Percentiles rank a stretch among this genome's conserved stretches.
Conservation (phyloP, 2,888 invertebrate genomes). For the Seira ritae region DNA sequence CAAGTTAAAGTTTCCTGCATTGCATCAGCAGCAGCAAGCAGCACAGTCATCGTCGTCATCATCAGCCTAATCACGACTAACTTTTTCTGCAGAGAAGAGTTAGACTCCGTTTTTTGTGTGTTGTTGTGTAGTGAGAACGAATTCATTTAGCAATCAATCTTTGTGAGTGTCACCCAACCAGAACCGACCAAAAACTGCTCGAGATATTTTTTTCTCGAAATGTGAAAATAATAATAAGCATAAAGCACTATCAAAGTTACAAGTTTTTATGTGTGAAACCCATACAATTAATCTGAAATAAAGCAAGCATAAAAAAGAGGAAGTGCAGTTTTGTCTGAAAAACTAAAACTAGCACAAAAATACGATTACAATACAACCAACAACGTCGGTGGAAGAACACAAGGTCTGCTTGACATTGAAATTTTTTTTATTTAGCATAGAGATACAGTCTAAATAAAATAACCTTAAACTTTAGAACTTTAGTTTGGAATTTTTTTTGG, state of each 20-base stretch:
- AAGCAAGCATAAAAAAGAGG: constrained; percentile 4
- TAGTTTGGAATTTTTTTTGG: constrained; percentile 9
- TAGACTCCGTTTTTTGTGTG: constrained; percentile 17
- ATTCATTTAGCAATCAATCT: constrained; percentile 10
- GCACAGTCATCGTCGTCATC: no score
- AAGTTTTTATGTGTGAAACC: neutral
- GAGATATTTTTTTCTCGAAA: neutral
- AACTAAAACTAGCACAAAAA: neutral
- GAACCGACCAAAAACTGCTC: neutral
- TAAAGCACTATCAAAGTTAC: neutral
- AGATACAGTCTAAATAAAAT: constrained; percentile 25
- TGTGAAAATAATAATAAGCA: constrained; percentile 4
- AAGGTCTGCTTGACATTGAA: constrained; percentile 54
- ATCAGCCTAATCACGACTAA: neutral
- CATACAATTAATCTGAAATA: constrained; percentile 1
- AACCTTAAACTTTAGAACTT: constrained; percentile 19
- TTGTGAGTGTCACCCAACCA: constrained; percentile 9
- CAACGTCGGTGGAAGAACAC: constrained; percentile 6
- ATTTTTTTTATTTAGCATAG: constrained; percentile 33
- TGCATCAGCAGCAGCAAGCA: neutral
- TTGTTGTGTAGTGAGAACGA: neutral
- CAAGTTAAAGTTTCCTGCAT: neutral
- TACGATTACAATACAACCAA: neutral
- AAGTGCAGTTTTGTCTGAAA: constrained; percentile 8
- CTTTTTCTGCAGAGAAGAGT: neutral